phyloP scores from a whole-genome alignment of 2,113 vertebrate species.

The Phoxinus phoxinus region DNA sequence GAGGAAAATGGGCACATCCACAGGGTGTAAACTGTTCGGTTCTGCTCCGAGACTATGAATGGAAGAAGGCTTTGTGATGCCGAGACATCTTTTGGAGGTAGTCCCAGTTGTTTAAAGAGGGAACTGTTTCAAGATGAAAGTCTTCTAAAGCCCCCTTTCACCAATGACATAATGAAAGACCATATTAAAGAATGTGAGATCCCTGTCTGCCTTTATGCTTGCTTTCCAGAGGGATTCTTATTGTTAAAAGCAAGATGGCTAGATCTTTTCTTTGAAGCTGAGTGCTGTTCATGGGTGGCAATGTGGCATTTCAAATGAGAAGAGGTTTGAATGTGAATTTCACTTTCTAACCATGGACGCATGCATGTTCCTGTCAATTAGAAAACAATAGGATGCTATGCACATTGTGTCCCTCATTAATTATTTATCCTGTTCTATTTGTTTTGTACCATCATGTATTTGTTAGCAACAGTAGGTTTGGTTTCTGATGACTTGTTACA shows the following conservation, averaged over 20 bases:
- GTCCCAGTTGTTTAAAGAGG: conserved; percentile 42
- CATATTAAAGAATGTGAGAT: conserved; percentile 21
- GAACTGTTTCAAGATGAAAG: conserved; percentile 38
- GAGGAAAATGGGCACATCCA: conserved; percentile 41
- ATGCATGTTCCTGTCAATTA: neutral
- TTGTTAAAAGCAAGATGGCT: neutral
- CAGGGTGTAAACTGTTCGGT: conserved; percentile 34
- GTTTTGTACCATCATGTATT: neutral
- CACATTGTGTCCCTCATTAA: conserved; percentile 6
- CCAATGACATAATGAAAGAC: conserved; percentile 40
- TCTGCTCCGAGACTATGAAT: conserved; percentile 47
- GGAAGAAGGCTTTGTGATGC: conserved; percentile 7
- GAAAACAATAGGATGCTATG: neutral
- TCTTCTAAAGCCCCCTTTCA: conserved; percentile 35
- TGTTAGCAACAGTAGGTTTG: neutral
- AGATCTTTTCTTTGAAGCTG: neutral
- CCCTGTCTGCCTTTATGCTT: conserved; percentile 29
- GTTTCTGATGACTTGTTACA: neutral
- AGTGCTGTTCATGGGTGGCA: neutral
- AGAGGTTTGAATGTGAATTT: neutral
- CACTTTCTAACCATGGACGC: neutral
- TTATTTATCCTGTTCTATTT: neutral
- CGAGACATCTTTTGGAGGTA: conserved; percentile 18
- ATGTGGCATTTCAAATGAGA: neutral
- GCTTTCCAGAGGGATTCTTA: neutral